Evolutionary conservation across 2,888 invertebrate genomes (phyloP), one percentile per base, ranked within the genome.

Genomic region (Troglohyphantes excavatus): DNA sequence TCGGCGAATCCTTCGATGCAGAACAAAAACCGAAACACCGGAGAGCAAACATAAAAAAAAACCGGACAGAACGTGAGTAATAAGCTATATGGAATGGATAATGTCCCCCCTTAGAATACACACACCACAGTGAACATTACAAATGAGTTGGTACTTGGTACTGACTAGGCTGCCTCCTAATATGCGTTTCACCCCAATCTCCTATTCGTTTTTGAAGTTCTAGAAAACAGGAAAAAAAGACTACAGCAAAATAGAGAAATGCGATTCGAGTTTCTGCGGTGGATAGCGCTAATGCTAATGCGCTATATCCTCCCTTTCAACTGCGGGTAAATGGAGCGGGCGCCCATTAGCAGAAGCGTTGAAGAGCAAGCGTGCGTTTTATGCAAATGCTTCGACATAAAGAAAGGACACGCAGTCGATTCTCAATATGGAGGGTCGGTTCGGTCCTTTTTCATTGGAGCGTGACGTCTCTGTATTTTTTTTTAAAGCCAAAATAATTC

Each of bases 381-480:
- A 89, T 89, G 88, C 88, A 89, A 89, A 89, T 89, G 68, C 26
- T 2, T 7, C 59, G 76, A 67, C 82, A 82, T 75, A 82, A 82
- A 82, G 88, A 82, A 88, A 70, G 61, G 46, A 72, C 65, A 65
- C 26, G 65, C 78, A 65, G 39, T 13, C 19, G 11, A 70, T 68
- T 33, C 68, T 70, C 43, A 33, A 63, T 70, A 21, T 53, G 63
- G 33, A 85, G 78, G 33, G 5, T 29, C 27, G 23, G 21, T n/a
- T n/a, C n/a, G n/a, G 59, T 17, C 43, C 29, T 7, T 63, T 43
- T 79, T 70, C 72, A 78, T 27, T 78, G 63, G 26, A 59, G 46
- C 39, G 46, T 72, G 78, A 86, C 46, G 23, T 67, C 65, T 46
- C 6, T 26, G n/a, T 72, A 33, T 72, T 43, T 43, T 72, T 72